These are phyloP conservation scores for Eidolon helvum DNA, from an alignment of 2,113 vertebrate species.

Conservation along the genomic window DNA sequence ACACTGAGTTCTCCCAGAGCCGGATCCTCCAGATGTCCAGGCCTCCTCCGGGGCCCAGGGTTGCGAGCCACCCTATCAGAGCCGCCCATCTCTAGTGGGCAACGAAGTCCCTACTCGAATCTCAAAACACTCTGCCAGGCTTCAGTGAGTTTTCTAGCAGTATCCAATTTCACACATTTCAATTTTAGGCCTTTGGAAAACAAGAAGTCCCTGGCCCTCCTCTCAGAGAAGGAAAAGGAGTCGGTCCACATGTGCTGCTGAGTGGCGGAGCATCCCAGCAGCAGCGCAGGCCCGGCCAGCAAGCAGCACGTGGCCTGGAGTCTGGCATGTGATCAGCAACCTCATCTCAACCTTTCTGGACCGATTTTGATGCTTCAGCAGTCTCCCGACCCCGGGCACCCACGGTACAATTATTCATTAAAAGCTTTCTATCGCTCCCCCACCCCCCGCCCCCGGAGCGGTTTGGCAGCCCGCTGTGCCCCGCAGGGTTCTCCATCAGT, in stretches of 20 bases:
- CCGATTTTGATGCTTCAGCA: neutral
- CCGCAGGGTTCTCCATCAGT: neutral
- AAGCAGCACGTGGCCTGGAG: fast-evolving
- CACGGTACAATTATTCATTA: neutral
- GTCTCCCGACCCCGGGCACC: neutral
- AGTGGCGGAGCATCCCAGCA: neutral
- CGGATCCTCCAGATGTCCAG: fast-evolving
- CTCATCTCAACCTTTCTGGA: neutral
- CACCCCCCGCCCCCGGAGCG: neutral
- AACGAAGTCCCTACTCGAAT: neutral
- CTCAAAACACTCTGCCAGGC: neutral
- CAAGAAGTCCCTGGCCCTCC: neutral
- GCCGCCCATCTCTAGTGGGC: neutral
- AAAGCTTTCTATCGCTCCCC: neutral
- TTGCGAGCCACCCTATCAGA: neutral
- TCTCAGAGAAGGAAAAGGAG: neutral
- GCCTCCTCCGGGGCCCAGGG: neutral
- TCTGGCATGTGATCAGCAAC: neutral
- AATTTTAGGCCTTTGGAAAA: neutral
- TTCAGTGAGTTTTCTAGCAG: neutral
- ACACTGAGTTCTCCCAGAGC: neutral
- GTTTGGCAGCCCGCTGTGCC: neutral
- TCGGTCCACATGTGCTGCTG: fast-evolving
- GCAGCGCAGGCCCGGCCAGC: neutral
- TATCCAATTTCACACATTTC: neutral